Conservation (phyloP, 2,797 vertebrate genomes). For the Chiloscyllium punctatum region DNA sequence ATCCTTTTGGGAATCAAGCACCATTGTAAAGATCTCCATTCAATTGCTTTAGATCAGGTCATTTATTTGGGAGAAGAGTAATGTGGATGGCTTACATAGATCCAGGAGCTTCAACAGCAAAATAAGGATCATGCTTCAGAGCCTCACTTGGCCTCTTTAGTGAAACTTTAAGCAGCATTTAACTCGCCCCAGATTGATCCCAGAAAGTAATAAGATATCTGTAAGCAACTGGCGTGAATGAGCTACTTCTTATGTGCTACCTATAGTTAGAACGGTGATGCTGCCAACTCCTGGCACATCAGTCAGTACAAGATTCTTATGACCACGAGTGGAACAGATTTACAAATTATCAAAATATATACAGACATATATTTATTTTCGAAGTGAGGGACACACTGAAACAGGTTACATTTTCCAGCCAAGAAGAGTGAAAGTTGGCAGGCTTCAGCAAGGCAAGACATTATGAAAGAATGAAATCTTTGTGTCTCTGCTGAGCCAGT, state of each 20-base stretch:
- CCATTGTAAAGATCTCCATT: not conserved
- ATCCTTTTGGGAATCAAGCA: not conserved
- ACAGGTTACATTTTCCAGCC: slow-evolving; percentile 10
- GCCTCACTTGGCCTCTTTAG: not conserved
- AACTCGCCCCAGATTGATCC: slow-evolving; percentile 2
- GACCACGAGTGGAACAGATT: not conserved
- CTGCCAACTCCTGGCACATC: slow-evolving; percentile 15
- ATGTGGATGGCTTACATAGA: too few species aligned
- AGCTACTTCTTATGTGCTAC: slow-evolving; percentile 16
- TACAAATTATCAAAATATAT: slow-evolving; percentile 24
- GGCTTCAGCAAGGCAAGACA: not conserved
- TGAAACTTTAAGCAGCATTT: not conserved
- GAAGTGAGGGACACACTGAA: slow-evolving; percentile 3
- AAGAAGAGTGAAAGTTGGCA: not conserved
- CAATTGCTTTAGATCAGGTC: not conserved
- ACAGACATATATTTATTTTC: slow-evolving; percentile 15
- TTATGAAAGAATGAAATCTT: not conserved
- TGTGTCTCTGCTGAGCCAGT: not conserved
- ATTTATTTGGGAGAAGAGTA: not conserved
- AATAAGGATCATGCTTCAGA: not conserved
- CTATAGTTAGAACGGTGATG: slow-evolving; percentile 13
- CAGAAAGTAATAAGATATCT: slow-evolving; percentile 13
- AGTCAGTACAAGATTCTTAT: slow-evolving; percentile 10
- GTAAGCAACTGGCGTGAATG: not conserved
- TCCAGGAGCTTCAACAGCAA: not conserved